Conservation (phyloP, 2,797 vertebrate species). For the Carapus acus region DNA sequence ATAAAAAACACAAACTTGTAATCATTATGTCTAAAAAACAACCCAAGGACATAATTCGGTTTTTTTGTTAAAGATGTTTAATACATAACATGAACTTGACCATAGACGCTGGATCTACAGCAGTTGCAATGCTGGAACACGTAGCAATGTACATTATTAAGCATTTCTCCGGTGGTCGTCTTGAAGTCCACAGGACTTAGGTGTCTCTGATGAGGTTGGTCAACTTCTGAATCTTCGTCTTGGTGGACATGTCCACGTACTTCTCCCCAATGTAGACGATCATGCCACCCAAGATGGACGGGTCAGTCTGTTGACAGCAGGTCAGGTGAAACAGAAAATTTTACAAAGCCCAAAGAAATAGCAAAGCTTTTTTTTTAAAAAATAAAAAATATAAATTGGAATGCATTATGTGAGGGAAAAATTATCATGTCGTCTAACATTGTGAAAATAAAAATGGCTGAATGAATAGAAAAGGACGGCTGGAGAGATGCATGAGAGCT, state of each 20-base stretch:
- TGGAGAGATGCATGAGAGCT: too few species aligned
- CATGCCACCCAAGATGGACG: constrained; percentile 92
- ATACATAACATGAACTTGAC: constrained; percentile 57
- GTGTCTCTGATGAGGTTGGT: constrained; percentile 81
- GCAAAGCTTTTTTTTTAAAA: too few species aligned
- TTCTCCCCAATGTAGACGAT: constrained; percentile 92
- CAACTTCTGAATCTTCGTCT: constrained; percentile 91
- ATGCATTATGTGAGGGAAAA: too few species aligned
- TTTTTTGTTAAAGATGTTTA: constrained; percentile 28
- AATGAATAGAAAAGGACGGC: too few species aligned
- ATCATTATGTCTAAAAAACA: not conserved
- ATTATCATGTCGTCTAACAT: too few species aligned
- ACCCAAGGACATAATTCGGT: constrained; percentile 8
- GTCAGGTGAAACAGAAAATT: not conserved
- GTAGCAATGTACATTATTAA: constrained; percentile 56
- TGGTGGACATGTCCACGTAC: constrained; percentile 82
- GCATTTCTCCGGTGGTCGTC: constrained; percentile 7
- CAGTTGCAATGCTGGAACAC: constrained; percentile 49
- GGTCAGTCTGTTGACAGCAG: constrained; percentile 79
- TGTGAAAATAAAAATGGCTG: too few species aligned
- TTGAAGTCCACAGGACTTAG: constrained; percentile 72
- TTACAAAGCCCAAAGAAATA: not conserved
- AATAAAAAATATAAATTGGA: too few species aligned
- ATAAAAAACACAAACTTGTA: not conserved
- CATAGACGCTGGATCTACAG: constrained; percentile 57